Base-by-base conservation (phyloP, 35 echinoderm and acorn worm genomes). In the Amphiura filiformis region DNA sequence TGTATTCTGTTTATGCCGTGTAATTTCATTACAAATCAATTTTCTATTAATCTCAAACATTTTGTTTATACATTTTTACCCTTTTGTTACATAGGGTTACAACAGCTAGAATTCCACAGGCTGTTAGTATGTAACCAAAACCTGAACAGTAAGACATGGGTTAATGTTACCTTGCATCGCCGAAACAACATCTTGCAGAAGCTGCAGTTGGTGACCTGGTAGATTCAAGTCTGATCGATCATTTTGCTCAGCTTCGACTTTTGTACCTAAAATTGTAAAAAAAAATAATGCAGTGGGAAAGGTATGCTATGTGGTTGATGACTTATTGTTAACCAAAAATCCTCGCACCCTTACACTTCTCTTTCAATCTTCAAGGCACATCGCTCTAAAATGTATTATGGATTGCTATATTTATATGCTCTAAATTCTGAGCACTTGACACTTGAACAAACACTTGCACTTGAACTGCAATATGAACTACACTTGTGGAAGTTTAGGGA, bases 161-260 rank as follows among this genome's bases (percentile, higher is more conserved):
- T 11, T 11, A 52, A 7, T 11, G 20, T 52, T 32, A 39, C 95
- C 34, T 99, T 95, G 93, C 96, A 92, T 75, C 75, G 37, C 34
- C 76, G 7, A 94, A 18, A n/a, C 90, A 84, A 88, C 93, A 87
- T 94, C 90, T 84, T 99, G 77, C 34, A 99, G 80, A 23, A 99
- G 90, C 61, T 92, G 77, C 37, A 87, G 39, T 84, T 99, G 96
- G 28, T 92, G 78, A 34, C 96, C 96, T n/a, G 96, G 96, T 32
- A 99, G 39, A 17, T 31, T 28, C 56, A 99, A 84, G 47, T 87
- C 76, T 18, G 36, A 36, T 87, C 96, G 84, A 79, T 99, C 96
- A 28, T 77, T 42, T 30, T 57, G 37, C 75, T 99, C 93, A 13
- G 61, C 87, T 56, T 99, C 96, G 79, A 99, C 34, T 26, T 18